These are phyloP conservation scores for Triops longicaudatus DNA, from an alignment of 1,140 invertebrate species.

Conservation along the genomic window DNA sequence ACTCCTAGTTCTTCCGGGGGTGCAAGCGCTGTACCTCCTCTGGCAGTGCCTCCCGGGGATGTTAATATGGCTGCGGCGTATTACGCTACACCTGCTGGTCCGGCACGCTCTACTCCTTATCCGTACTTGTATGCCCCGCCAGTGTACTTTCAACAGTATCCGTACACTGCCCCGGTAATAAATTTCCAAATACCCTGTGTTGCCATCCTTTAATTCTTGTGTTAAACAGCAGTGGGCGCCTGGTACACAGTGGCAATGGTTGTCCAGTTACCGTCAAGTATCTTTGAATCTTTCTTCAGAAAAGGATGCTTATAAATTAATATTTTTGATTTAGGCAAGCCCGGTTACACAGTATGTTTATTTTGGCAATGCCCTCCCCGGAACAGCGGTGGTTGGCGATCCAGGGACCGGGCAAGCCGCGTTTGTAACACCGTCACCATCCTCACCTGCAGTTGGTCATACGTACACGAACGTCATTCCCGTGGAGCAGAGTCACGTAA, in stretches of 20 bases:
- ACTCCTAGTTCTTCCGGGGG: not conserved
- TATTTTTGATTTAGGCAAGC: not conserved
- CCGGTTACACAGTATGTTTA: not conserved
- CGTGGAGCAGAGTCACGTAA: not conserved
- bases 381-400: not conserved
- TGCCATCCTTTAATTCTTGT: not conserved
- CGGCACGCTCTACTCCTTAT: not conserved
- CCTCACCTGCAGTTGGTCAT: not conserved
- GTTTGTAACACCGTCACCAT: not conserved
- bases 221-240: not conserved
- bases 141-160: not conserved
- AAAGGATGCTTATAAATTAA: not conserved
- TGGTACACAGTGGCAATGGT: not conserved
- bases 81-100: not conserved
- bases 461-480: not conserved
- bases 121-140: not conserved
- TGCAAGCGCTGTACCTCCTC: not conserved
- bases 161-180: not conserved
- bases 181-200: not conserved
- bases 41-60: not conserved
- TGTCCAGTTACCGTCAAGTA: not conserved
- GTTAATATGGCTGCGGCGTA: not conserved
- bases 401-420: not conserved
- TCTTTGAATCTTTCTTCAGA: not conserved
- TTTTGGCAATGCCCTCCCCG: not conserved